These are phyloP conservation scores for Pollenia griseotomentosa DNA, from an alignment of 2,888 invertebrate genomes.

Conservation along the genomic window DNA sequence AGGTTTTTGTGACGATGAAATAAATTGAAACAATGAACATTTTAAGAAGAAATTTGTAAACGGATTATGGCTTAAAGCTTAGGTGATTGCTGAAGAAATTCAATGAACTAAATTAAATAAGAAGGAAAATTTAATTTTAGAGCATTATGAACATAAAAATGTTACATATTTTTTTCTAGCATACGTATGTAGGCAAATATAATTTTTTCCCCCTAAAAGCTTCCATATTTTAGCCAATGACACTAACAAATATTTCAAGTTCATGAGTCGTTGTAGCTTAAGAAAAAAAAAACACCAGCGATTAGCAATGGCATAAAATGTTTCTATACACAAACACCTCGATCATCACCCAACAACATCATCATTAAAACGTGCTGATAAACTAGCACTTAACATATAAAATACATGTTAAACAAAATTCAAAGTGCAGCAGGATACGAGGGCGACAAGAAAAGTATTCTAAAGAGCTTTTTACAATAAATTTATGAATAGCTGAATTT, in stretches of 20 bases:
- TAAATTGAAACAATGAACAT: slow-evolving; percentile 1
- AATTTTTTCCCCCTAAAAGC: no score
- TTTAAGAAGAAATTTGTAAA: neutral
- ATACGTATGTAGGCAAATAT: no score
- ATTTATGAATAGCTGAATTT: no score
- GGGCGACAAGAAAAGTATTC: neutral
- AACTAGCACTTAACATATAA: slow-evolving; percentile 29
- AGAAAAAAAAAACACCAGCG: slow-evolving; percentile 11
- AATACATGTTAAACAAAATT: slow-evolving; percentile 54
- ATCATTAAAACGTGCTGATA: slow-evolving; percentile 45
- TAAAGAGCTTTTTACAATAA: neutral
- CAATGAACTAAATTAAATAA: no score
- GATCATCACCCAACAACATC: slow-evolving; percentile 34
- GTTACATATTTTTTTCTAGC: no score
- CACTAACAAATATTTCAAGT: slow-evolving; percentile 44
- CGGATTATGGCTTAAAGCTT: no score
- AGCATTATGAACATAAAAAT: no score
- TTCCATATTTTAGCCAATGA: slow-evolving; percentile 31
- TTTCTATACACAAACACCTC: slow-evolving; percentile 8
- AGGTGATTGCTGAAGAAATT: no score
- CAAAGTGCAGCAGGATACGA: slow-evolving; percentile 11
- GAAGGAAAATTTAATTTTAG: no score
- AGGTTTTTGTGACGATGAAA: neutral
- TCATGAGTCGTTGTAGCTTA: slow-evolving; percentile 36
- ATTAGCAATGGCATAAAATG: slow-evolving; percentile 23